Conservation (phyloP, 2,888 invertebrate genomes). For the Cheilosia vernalis region DNA sequence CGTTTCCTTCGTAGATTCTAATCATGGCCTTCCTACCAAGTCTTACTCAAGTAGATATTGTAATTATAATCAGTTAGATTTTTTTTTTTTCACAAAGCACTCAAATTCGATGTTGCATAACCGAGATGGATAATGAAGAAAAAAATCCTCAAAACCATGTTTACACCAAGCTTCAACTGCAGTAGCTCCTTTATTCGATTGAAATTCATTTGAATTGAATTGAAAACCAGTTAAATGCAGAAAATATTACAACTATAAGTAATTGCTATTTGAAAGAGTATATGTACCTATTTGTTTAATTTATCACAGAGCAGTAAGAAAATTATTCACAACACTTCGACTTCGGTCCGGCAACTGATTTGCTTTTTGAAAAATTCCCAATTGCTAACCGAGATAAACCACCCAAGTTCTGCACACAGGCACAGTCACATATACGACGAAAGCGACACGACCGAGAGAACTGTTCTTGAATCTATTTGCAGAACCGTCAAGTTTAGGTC, state of each 20-base stretch:
- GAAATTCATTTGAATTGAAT: constrained; percentile 4
- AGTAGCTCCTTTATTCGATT: neutral
- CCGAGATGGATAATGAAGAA: constrained; percentile 21
- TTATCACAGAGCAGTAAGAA: constrained; percentile 81
- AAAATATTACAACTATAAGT: constrained; percentile 23
- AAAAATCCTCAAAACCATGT: constrained; percentile 1
- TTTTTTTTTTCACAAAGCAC: constrained; percentile 33
- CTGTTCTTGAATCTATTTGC: constrained; percentile 74
- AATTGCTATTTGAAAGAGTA: constrained; percentile 2
- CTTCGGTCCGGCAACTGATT: constrained; percentile 81
- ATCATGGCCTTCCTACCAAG: constrained; percentile 5
- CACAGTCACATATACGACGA: neutral
- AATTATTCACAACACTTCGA: constrained; percentile 78
- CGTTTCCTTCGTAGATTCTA: constrained; percentile 11
- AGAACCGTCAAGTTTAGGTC: constrained; percentile 72
- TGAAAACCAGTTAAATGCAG: constrained; percentile 23
- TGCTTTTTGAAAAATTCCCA: constrained; percentile 79
- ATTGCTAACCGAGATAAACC: constrained; percentile 56
- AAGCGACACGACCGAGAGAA: constrained; percentile 48
- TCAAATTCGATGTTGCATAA: constrained; percentile 57
- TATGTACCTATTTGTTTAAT: constrained; percentile 66
- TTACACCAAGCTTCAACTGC: neutral
- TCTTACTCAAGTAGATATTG: neutral
- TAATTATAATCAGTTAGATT: constrained; percentile 5
- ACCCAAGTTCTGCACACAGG: neutral